Evolutionary conservation across 2,113 vertebrate species (phyloP).

Genomic region (Benitochromis conjunctus): DNA sequence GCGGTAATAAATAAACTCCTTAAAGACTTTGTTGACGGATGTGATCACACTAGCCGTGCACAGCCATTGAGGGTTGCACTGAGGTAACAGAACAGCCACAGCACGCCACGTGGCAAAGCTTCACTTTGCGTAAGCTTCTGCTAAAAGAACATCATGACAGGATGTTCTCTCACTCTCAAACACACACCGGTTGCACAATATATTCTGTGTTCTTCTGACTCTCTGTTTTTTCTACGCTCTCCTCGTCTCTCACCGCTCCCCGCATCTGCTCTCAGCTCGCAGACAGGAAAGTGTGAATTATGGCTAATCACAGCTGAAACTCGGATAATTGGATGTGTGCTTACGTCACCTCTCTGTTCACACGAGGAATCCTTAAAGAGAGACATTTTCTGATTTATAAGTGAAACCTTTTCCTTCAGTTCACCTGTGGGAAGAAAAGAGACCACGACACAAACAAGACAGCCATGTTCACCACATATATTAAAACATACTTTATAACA

Average conservation of each 20-base stretch:
- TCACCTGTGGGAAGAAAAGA: neutral
- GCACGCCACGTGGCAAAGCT: neutral
- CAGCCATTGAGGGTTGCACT: neutral
- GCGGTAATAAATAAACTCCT: neutral
- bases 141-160: conserved; percentile 24
- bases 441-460: neutral
- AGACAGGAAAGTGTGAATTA: conserved; percentile 35
- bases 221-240: neutral
- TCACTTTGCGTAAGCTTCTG: neutral
- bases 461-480: neutral
- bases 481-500: conserved; percentile 32
- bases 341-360: neutral
- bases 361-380: neutral
- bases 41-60: neutral
- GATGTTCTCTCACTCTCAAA: neutral
- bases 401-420: neutral
- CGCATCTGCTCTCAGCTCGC: neutral
- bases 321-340: conserved; percentile 16
- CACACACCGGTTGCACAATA: neutral
- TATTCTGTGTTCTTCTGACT: neutral
- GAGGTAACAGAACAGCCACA: neutral
- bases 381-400: neutral
- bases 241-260: neutral
- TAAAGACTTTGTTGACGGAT: neutral
- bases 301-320: conserved; percentile 30